These are phyloP conservation scores for Macropodus opercularis DNA, from an alignment of 2,797 vertebrate genomes.

Conservation along the genomic window DNA sequence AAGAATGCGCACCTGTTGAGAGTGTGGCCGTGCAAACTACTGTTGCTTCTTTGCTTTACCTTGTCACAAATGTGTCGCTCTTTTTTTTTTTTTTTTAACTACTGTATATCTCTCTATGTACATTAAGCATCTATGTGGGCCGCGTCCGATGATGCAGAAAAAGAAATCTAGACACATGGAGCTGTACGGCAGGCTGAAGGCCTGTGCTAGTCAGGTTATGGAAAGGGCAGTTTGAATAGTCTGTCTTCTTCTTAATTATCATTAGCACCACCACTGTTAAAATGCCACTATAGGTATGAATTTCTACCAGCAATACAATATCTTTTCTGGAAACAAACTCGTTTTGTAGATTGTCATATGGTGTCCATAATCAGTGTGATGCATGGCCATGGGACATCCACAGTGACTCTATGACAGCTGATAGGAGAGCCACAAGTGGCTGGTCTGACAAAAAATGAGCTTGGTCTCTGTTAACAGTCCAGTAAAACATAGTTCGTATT, in stretches of 20 bases:
- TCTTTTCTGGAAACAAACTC: constrained; percentile 32
- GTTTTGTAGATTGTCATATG: constrained; percentile 52
- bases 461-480: constrained; percentile 74
- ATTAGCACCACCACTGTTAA: constrained; percentile 49
- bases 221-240: constrained; percentile 62
- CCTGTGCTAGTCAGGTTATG: constrained; percentile 48
- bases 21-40: constrained; percentile 68
- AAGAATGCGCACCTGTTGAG: constrained; percentile 55
- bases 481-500: constrained; percentile 46
- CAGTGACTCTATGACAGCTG: constrained; percentile 40
- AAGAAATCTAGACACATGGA: constrained; percentile 55
- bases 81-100: constrained; percentile 56
- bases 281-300: constrained; percentile 31
- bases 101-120: constrained; percentile 75
- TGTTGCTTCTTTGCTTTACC: constrained; percentile 65
- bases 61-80: constrained; percentile 58
- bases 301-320: constrained; percentile 26
- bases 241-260: constrained; percentile 44
- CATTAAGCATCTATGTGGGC: constrained; percentile 66
- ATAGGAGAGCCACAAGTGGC: constrained; percentile 34
- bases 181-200: constrained; percentile 44
- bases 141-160: constrained; percentile 59
- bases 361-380: constrained; percentile 32
- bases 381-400: constrained; percentile 47
- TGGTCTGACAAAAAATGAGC: constrained; percentile 69